phyloP scores from a whole-genome alignment of 2,113 vertebrate genomes.

The Hiodon alosoides region DNA sequence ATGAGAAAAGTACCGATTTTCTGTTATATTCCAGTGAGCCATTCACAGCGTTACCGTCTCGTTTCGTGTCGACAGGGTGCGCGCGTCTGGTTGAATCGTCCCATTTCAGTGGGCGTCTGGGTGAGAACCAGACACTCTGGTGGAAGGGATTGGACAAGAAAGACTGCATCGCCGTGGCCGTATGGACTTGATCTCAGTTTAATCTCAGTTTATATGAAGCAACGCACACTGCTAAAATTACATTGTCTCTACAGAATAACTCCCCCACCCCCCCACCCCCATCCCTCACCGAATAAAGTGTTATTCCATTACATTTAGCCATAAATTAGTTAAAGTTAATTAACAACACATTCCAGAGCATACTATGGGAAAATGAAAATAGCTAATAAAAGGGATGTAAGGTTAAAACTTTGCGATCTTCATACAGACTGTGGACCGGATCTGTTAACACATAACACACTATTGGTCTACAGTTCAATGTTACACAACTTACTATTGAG shows the following conservation, averaged over 20 bases:
- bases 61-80: no score
- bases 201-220: slow-evolving; percentile 8
- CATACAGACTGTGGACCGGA: background rate
- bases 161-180: no score
- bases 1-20: no score
- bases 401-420: background rate
- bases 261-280: no score
- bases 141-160: background rate
- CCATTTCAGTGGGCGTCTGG: background rate
- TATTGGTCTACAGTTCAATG: no score
- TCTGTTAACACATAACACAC: background rate
- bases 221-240: background rate
- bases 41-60: no score
- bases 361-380: no score
- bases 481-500: no score
- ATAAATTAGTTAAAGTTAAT: slow-evolving; percentile 7
- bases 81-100: no score
- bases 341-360: background rate
- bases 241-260: background rate
- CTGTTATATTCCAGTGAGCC: no score
- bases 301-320: slow-evolving; percentile 1
- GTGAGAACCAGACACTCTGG: no score
- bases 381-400: background rate
- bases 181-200: background rate
- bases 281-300: background rate